Base-by-base conservation (phyloP, 2,797 vertebrate species). In the Bryconaethiops microstoma region DNA sequence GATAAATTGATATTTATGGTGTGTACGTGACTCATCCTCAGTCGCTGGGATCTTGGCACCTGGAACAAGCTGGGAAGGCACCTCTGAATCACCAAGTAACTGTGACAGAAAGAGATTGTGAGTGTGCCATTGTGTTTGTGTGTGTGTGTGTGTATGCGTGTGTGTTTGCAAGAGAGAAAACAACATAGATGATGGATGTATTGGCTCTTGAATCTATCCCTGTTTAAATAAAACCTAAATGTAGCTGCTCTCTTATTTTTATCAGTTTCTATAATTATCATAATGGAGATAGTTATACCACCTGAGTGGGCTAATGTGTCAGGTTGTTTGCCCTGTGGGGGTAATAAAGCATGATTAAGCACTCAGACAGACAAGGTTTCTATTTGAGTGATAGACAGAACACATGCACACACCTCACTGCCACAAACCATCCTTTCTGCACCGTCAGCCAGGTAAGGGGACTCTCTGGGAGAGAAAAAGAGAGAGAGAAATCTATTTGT, bases 231-330 rank as follows among this genome's bases (percentile, higher is more conserved):
- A 73, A 79, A 75, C 45, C 72, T 25, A 81, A 81, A 81, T 42
- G 57, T 25, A 29, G 50, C 73, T 29, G 73, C 29, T 64, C 8
- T 80, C 63, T 74, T 80, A 70, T 77, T 74, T 79, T 73, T 81
- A 84, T 78, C 77, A 57, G 77, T 72, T 86, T 74, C 82, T 78
- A 77, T 86, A 79, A 86, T 86, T 80, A 88, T 85, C 79, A 77
- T 85, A 79, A 86, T 83, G 39, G 71, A 68, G 75, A 68, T 74
- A 83, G 74, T 82, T 83, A 86, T 82, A 75, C 80, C 85, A 81
- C 72, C 69, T 72, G 72, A 82, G 72, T 82, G 78, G 71, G 70
- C 76, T 82, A 80, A 86, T 78, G 45, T 86, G 83, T 83, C 75
- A 88, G 81, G 74, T 60, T 80, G 74, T 82, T 78, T 83, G 83